phyloP scores from a whole-genome alignment of 2,113 vertebrate genomes.

The Glaucidium brasilianum region DNA sequence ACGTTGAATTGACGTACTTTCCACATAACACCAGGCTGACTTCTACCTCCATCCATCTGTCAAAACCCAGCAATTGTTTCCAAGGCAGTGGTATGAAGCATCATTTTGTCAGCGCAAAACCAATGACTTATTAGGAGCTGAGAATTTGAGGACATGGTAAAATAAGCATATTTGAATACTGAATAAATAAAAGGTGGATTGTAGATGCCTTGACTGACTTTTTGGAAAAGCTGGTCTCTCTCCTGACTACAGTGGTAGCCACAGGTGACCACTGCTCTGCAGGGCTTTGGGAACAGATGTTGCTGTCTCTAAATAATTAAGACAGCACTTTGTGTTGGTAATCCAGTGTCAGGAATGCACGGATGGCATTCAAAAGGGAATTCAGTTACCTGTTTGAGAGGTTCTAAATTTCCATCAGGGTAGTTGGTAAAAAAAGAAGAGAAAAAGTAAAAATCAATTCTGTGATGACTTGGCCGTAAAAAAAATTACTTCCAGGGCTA shows the following conservation, averaged over 20 bases:
- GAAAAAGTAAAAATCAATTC: background rate
- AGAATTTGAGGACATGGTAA: background rate
- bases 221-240: background rate
- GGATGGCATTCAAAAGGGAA: background rate
- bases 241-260: background rate
- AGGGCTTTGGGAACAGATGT: background rate
- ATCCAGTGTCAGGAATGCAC: background rate
- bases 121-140: background rate
- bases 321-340: background rate
- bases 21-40: background rate
- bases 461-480: background rate
- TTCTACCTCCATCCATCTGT: slow-evolving; percentile 16
- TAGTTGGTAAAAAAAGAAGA: background rate
- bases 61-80: background rate
- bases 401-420: background rate
- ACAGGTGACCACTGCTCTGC: background rate
- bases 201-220: background rate
- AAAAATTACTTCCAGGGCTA: background rate
- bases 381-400: background rate
- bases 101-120: background rate
- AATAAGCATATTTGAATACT: background rate
- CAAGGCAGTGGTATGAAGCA: fast-evolving
- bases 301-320: background rate
- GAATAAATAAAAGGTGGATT: background rate
- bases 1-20: background rate